Base-by-base conservation (phyloP, 2,113 vertebrate species). In the Leptosomus discolor region DNA sequence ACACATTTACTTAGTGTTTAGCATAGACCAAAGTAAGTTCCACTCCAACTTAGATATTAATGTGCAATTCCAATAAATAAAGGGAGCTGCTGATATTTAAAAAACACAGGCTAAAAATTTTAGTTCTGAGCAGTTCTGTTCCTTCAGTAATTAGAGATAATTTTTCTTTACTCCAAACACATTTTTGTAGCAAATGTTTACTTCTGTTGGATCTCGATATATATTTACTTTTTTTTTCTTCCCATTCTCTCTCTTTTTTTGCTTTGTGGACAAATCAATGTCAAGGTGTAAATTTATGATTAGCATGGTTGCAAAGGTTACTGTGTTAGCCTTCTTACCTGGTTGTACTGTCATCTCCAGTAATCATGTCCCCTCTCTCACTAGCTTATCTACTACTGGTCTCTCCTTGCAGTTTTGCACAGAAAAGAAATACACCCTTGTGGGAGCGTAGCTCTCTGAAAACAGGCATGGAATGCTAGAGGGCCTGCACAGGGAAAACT, bases 121-220 rank as follows among this genome's bases (percentile, higher is more conserved):
- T 26, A 51, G 12, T 83, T 94, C 48, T 81, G 54, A 37, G 30
- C 11, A 43, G 15, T 15, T 70, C 30, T 67, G 2, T 36, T 63
- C 6, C 61, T 41, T 14, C n/a, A 41, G 5, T 37, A 50, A 41
- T 19, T n/a, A 3, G n/a, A 74, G 18, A 56, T 19, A 0, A 4
- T 17, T 83, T 76, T 73, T 57, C 9, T 83, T 83, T 68, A 29
- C 15, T 68, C 75, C 0, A 3, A 54, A 20, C 5, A n/a, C 4
- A 2, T 13, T 86, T 90, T 61, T 39, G 20, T 46, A 11, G 15
- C 22, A 90, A 65, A 27, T 20, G 1, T 37, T 85, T 75, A 10
- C 6, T 85, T 69, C 1, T 48, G 7, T 50, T 92, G 17, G 24
- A 58, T 69, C 56, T 67, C 3, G 0, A 9, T 30, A 16, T 70